phyloP scores from a whole-genome alignment of 2,888 invertebrate genomes.

The Habroteleia sp. region DNA sequence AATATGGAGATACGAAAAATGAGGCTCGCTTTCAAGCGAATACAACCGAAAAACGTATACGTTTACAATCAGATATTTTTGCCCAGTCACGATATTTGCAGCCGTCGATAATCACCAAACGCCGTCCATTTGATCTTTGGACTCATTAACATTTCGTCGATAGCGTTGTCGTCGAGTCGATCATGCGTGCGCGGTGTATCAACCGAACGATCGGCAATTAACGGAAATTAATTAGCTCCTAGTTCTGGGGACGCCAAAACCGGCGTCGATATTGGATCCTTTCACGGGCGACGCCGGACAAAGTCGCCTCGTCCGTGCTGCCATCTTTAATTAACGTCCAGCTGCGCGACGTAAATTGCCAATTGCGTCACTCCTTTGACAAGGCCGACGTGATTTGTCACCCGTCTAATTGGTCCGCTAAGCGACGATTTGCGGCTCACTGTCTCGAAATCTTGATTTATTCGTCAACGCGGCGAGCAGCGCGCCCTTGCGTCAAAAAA shows the following conservation, averaged over 20 bases:
- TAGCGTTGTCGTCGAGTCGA: slow-evolving; percentile 29
- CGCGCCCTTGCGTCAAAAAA: slow-evolving; percentile 51
- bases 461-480: slow-evolving; percentile 38
- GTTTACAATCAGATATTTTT: too few relatives aligned
- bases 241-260: slow-evolving; percentile 38
- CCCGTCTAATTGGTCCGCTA: slow-evolving; percentile 56
- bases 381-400: slow-evolving; percentile 67
- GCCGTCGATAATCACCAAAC: slow-evolving; percentile 16
- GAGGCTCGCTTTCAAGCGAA: too few relatives aligned
- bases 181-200: slow-evolving; percentile 41
- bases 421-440: slow-evolving; percentile 52
- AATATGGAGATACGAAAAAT: too few relatives aligned
- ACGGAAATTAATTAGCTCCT: slow-evolving; percentile 53
- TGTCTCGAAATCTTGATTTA: slow-evolving; percentile 62
- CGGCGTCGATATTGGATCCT: slow-evolving; percentile 30
- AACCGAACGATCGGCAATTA: slow-evolving; percentile 45
- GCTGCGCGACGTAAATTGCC: slow-evolving; percentile 62
- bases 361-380: slow-evolving; percentile 66
- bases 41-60: too few relatives aligned
- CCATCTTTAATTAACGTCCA: slow-evolving; percentile 54
- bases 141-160: slow-evolving; percentile 28
- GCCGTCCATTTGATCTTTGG: slow-evolving; percentile 14
- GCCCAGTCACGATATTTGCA: too few relatives aligned
- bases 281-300: slow-evolving; percentile 19
- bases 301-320: slow-evolving; percentile 22